phyloP scores from a whole-genome alignment of 35 echinoderm and acorn worm genomes.

The Strongylocentrotus purpuratus region DNA sequence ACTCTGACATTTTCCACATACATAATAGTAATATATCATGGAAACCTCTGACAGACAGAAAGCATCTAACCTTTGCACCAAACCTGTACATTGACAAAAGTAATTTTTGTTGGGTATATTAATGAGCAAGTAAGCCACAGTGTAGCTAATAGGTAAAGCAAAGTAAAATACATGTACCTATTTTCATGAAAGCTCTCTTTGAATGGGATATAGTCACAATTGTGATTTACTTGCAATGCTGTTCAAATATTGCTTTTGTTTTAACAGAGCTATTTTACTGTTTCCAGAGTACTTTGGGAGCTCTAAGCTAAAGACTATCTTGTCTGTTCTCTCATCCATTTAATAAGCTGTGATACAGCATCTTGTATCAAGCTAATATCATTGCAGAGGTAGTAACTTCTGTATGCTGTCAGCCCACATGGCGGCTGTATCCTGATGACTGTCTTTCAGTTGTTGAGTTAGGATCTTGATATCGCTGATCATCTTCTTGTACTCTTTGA shows the following conservation, averaged over 20 bases:
- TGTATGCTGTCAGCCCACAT: neutral
- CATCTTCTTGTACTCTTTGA: slow-evolving; percentile 13
- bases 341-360: neutral
- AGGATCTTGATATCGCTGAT: neutral
- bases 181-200: no score
- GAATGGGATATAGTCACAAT: no score
- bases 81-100: no score
- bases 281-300: neutral
- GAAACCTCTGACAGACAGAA: no score
- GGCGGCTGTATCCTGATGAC: neutral
- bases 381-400: slow-evolving; percentile 2
- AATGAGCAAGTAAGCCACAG: no score
- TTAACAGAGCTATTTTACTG: neutral
- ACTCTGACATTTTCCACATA: no score
- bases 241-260: neutral
- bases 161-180: no score
- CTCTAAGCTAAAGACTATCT: neutral
- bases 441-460: neutral
- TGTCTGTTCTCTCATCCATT: neutral
- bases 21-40: no score
- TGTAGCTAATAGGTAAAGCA: no score
- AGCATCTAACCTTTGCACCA: no score
- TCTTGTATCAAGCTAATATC: neutral
- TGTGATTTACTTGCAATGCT: no score
- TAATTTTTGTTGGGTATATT: no score